phyloP scores from a whole-genome alignment of 2,888 invertebrate species.

The Griposia aprilina region DNA sequence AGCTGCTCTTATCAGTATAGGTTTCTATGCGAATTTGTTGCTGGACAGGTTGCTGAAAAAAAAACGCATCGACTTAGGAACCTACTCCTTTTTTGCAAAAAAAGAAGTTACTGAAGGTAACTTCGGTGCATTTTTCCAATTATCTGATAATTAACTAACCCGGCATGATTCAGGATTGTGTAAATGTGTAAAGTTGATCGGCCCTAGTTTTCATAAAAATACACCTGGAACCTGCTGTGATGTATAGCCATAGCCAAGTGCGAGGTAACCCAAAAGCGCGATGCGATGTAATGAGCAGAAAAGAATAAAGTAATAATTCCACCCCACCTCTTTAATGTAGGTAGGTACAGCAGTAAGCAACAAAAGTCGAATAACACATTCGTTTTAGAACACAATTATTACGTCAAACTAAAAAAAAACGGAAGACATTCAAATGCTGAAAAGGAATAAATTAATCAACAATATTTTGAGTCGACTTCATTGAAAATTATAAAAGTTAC shows the following conservation, averaged over 20 bases:
- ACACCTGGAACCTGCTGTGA: background rate
- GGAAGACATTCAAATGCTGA: background rate
- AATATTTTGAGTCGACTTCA: background rate
- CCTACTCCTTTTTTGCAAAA: background rate
- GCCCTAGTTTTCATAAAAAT: background rate
- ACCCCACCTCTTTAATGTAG: background rate
- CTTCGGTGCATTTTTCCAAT: background rate
- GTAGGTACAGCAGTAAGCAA: background rate
- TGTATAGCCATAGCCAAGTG: background rate
- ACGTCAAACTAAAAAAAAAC: background rate
- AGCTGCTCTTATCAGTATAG: slow-evolving; percentile 44
- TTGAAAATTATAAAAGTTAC: background rate
- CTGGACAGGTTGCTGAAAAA: slow-evolving; percentile 75
- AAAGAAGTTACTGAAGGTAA: background rate
- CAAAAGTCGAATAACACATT: background rate
- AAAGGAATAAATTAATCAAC: background rate
- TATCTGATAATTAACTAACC: background rate
- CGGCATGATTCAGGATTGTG: background rate
- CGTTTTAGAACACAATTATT: background rate
- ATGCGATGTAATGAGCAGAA: background rate
- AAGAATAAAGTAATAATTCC: background rate
- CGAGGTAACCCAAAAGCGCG: background rate
- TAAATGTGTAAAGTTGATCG: background rate
- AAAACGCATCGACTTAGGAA: background rate
- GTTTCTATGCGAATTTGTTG: slow-evolving; percentile 69